Conservation (phyloP, 2,113 vertebrate species). For the Acanthochromis polyacanthus region DNA sequence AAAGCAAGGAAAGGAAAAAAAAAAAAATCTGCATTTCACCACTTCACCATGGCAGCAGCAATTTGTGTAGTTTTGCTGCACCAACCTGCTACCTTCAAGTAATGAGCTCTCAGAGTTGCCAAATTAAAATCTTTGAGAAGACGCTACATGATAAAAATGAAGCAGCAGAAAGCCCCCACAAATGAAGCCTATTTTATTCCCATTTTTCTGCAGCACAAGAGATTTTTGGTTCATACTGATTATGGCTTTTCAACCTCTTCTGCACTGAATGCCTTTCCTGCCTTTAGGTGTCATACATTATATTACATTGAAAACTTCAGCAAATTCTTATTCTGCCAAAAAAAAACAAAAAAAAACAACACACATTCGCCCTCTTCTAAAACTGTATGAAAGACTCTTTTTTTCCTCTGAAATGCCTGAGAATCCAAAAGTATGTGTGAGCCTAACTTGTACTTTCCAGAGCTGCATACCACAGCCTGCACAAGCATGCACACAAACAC, state of each 20-base stretch:
- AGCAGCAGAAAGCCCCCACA: slow-evolving; percentile 24
- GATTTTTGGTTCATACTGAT: neutral
- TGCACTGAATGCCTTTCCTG: slow-evolving; percentile 2
- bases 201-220: neutral
- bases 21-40: neutral
- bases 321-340: neutral
- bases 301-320: too few relatives aligned
- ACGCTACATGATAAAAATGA: slow-evolving; percentile 23
- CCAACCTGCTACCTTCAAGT: slow-evolving; percentile 37
- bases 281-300: too few relatives aligned
- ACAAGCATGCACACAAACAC: slow-evolving; percentile 54
- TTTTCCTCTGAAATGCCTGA: slow-evolving; percentile 14
- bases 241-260: slow-evolving; percentile 6
- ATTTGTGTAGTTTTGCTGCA: slow-evolving; percentile 24
- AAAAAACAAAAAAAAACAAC: too few relatives aligned
- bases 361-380: neutral
- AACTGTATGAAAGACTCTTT: slow-evolving; percentile 14
- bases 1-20: neutral
- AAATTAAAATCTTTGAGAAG: slow-evolving; percentile 45
- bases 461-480: slow-evolving; percentile 59
- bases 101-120: slow-evolving; percentile 23
- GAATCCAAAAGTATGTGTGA: slow-evolving; percentile 8
- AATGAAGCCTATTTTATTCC: neutral
- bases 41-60: slow-evolving; percentile 2
- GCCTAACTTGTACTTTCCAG: slow-evolving; percentile 23